Evolutionary conservation across 1,140 invertebrate genomes (phyloP).

Genomic region (Tigriopus japonicus): DNA sequence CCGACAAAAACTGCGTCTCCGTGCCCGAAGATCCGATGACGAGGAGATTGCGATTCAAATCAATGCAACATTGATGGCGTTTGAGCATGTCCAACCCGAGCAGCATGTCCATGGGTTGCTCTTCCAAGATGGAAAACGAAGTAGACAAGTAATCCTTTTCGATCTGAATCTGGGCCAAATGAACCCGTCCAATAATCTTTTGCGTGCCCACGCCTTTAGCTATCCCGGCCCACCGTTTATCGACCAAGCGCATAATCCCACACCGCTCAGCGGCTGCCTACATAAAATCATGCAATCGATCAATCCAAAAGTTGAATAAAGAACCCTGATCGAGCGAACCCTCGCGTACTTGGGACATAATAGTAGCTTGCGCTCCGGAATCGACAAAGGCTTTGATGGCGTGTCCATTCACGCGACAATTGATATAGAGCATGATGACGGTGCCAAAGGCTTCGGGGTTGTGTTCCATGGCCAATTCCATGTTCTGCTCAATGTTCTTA

Average conservation of each 20-base stretch:
- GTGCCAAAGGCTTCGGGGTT: conserved; percentile 95
- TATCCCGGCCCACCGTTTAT: conserved; percentile 79
- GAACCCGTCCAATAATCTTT: conserved; percentile 55
- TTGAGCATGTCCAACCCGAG: conserved; percentile 92
- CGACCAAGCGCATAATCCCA: conserved; percentile 85
- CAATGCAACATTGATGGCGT: conserved; percentile 88
- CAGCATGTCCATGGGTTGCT: conserved; percentile 96
- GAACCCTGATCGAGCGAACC: too few relatives aligned
- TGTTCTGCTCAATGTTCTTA: conserved; percentile 93
- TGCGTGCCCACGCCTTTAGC: conserved; percentile 90
- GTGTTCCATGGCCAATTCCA: conserved; percentile 95
- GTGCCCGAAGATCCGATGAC: conserved; percentile 88
- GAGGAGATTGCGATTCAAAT: conserved; percentile 70
- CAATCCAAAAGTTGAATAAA: too few relatives aligned
- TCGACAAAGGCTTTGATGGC: conserved; percentile 95
- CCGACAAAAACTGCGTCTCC: conserved; percentile 68
- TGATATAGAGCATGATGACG: conserved; percentile 92
- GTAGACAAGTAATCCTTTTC: conserved; percentile 80
- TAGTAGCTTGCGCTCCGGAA: conserved; percentile 81
- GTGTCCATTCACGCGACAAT: conserved; percentile 84
- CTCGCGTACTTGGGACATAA: conserved; percentile 73
- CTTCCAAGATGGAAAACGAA: conserved; percentile 90
- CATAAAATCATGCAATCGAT: neutral
- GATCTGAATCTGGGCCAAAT: conserved; percentile 65
- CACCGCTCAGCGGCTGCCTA: conserved; percentile 55